Percentiles rank a stretch among this genome's conserved stretches.
phyloP scores from a whole-genome alignment of 2,888 invertebrate species.

The Stictocephala bisonia region DNA sequence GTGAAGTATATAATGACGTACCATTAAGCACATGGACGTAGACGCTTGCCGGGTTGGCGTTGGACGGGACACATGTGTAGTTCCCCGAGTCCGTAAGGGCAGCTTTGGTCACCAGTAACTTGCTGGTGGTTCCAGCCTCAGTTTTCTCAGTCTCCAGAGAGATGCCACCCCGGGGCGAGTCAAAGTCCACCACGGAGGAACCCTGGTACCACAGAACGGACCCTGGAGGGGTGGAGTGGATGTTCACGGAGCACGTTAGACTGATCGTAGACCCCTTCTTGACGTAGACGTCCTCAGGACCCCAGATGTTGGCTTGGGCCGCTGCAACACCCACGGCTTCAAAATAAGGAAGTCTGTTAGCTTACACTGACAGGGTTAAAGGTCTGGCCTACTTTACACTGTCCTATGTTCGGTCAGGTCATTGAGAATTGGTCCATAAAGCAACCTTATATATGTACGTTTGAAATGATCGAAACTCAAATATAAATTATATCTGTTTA shows the following conservation, averaged over 20 bases:
- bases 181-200: conserved; percentile 81
- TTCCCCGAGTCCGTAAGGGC: conserved; percentile 87
- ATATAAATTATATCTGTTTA: too few species aligned
- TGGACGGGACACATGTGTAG: conserved; percentile 90
- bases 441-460: too few species aligned
- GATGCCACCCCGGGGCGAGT: conserved; percentile 86
- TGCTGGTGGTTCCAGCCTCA: conserved; percentile 83
- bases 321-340: conserved; percentile 68
- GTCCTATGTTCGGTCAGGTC: too few species aligned
- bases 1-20: conserved; percentile 56
- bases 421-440: too few species aligned
- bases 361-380: conserved; percentile 23
- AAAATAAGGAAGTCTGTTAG: conserved; percentile 46
- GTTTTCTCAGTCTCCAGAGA: conserved; percentile 89
- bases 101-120: conserved; percentile 85
- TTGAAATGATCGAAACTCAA: too few species aligned
- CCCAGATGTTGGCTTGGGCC: conserved; percentile 87
- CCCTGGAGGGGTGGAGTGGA: conserved; percentile 82
- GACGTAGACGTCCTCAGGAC: conserved; percentile 88
- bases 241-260: conserved; percentile 87
- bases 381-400: background rate
- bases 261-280: conserved; percentile 93
- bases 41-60: conserved; percentile 69
- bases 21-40: conserved; percentile 67
- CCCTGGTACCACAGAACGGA: conserved; percentile 90